Conservation (phyloP, 1,140 invertebrate species). For the Brachionus sp. region DNA sequence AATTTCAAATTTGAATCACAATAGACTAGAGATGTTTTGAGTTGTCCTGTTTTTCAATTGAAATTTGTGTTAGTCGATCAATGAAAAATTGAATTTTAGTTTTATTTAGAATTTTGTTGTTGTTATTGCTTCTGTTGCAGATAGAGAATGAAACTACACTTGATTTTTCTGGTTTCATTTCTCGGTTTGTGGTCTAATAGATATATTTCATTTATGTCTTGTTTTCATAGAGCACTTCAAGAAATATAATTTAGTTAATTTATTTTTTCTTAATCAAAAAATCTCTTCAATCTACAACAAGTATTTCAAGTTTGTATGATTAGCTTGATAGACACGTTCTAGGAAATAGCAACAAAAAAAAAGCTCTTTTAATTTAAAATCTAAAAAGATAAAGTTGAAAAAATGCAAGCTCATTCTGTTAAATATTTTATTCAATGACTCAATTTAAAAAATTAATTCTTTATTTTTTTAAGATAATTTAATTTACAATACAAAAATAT, state of each 20-base stretch:
- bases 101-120: not conserved
- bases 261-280: not conserved
- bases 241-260: slow-evolving; percentile 35
- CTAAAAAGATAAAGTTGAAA: too few species aligned
- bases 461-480: not conserved
- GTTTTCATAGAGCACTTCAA: slow-evolving; percentile 11
- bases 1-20: slow-evolving; percentile 29
- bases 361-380: too few species aligned
- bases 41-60: not conserved
- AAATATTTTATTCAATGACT: not conserved
- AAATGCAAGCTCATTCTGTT: not conserved
- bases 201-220: not conserved
- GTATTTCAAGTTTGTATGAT: not conserved
- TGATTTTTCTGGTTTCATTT: not conserved
- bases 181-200: slow-evolving; percentile 6
- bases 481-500: not conserved
- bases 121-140: not conserved
- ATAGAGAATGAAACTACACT: not conserved
- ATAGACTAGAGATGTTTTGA: slow-evolving; percentile 9
- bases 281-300: slow-evolving; percentile 19
- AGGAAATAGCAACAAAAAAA: not conserved
- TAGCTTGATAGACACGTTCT: not conserved
- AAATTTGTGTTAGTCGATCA: slow-evolving; percentile 32
- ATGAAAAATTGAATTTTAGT: not conserved
- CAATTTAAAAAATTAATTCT: not conserved